Conservation (phyloP, 2,888 invertebrate genomes). For the Trachelus stipa region DNA sequence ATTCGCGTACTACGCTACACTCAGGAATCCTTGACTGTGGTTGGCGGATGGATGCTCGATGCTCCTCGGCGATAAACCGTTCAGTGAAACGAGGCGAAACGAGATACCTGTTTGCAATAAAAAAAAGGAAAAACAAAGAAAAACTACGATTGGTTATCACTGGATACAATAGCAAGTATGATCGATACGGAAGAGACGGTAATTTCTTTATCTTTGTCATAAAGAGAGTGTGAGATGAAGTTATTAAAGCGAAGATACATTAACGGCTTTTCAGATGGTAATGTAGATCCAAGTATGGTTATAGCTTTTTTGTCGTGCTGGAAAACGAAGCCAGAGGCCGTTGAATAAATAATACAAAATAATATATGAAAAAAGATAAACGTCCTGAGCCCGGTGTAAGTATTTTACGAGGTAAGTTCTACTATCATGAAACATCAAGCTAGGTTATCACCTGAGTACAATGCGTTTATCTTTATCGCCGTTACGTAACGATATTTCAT, state of each 20-base stretch:
- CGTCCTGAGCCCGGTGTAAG: slow-evolving; percentile 19
- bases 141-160: not conserved
- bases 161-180: not conserved
- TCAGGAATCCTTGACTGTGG: not conserved
- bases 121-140: not conserved
- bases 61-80: not conserved
- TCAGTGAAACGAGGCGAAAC: not conserved
- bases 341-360: not conserved
- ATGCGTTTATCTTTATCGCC: slow-evolving; percentile 39
- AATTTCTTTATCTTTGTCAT: not conserved
- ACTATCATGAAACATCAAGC: slow-evolving; percentile 28
- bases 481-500: slow-evolving; percentile 28
- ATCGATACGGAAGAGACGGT: not conserved
- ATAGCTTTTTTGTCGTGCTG: not conserved
- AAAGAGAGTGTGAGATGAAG: not conserved
- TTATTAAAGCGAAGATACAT: not conserved
- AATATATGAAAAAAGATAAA: slow-evolving; percentile 25
- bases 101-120: not conserved
- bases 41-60: not conserved
- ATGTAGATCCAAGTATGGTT: not conserved
- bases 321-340: not conserved
- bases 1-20: not conserved
- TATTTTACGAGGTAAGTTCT: slow-evolving; percentile 45
- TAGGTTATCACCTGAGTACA: slow-evolving; percentile 15
- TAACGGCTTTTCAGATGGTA: not conserved